Evolutionary conservation across 2,797 vertebrate genomes (phyloP).

Genomic region (Gorsachius magnificus): DNA sequence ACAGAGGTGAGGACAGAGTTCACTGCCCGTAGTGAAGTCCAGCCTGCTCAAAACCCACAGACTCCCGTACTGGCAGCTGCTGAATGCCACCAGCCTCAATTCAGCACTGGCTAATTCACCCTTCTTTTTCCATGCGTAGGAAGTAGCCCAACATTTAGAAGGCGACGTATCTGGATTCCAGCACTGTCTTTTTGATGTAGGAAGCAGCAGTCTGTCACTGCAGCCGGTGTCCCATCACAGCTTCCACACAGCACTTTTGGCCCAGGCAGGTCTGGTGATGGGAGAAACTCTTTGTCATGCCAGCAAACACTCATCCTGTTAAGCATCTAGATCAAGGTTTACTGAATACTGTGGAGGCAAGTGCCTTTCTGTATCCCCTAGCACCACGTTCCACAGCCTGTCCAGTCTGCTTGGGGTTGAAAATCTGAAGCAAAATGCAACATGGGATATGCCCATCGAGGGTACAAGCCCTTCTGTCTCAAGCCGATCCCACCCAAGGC

Average conservation of each 20-base stretch:
- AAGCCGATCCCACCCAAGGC: neutral
- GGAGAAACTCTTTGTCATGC: neutral
- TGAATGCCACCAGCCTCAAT: neutral
- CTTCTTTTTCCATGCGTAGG: neutral
- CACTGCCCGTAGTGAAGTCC: neutral
- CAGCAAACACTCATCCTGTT: neutral
- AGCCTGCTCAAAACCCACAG: neutral
- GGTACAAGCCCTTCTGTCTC: neutral
- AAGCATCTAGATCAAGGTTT: neutral
- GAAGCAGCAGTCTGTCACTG: neutral
- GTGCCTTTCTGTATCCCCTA: neutral
- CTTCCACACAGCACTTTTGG: accelerated
- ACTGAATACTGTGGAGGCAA: accelerated
- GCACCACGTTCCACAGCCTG: neutral
- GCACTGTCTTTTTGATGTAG: neutral
- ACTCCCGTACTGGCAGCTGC: neutral
- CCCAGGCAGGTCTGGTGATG: neutral
- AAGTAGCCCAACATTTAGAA: neutral
- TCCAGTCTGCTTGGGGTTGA: neutral
- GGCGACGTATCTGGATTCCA: neutral
- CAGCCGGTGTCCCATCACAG: neutral
- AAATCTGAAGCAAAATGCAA: neutral
- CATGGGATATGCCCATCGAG: too few relatives aligned
- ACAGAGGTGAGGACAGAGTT: neutral
- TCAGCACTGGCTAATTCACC: neutral